phyloP scores from a whole-genome alignment of 2,113 vertebrate species.

The Dolichallabes microphthalmus region DNA sequence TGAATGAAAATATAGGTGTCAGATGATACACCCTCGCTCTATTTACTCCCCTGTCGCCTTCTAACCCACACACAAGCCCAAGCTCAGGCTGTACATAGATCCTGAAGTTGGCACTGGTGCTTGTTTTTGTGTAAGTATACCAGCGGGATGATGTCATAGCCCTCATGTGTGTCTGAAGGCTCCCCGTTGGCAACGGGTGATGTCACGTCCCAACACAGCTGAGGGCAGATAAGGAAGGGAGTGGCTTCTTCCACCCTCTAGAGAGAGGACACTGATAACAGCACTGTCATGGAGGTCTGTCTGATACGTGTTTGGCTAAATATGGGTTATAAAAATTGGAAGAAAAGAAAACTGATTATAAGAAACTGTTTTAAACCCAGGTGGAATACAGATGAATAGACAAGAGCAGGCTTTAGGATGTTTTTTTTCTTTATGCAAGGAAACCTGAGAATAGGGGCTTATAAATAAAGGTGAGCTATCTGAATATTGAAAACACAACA shows the following conservation, averaged over 20 bases:
- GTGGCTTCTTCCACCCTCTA: slow-evolving; percentile 37
- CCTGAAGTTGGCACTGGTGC: slow-evolving; percentile 42
- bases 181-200: slow-evolving; percentile 45
- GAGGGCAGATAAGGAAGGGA: slow-evolving; percentile 64
- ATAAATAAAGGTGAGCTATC: not conserved
- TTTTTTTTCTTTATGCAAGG: not conserved
- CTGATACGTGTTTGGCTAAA: not conserved
- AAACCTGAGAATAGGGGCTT: not conserved
- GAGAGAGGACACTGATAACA: slow-evolving; percentile 41
- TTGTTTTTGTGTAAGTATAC: slow-evolving; percentile 32
- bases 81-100: slow-evolving; percentile 10
- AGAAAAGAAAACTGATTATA: not conserved
- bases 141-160: slow-evolving; percentile 41
- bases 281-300: slow-evolving; percentile 8
- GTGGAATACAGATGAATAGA: not conserved
- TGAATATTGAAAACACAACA: not conserved
- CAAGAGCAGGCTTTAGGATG: not conserved
- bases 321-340: not conserved
- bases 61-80: slow-evolving; percentile 14
- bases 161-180: not conserved
- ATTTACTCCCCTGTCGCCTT: slow-evolving; percentile 11
- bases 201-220: slow-evolving; percentile 65
- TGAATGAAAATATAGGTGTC: slow-evolving; percentile 16
- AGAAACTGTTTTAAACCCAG: not conserved
- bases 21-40: not conserved